Evolutionary conservation across 2,797 vertebrate species (phyloP).

Genomic region (Phylloscopus collybita): DNA sequence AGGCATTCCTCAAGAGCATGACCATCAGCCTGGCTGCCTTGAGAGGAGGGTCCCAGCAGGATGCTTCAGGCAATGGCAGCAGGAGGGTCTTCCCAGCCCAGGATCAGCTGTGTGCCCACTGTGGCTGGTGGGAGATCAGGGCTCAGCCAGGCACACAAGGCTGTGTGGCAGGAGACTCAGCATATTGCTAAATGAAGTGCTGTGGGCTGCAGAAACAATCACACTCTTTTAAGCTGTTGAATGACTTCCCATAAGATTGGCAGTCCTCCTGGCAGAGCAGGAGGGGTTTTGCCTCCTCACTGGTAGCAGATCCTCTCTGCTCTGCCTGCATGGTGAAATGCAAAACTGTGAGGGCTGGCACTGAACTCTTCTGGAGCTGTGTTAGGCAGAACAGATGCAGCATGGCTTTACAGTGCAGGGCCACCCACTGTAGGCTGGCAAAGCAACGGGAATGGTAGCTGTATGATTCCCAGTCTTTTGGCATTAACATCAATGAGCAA

Average conservation of each 20-base stretch:
- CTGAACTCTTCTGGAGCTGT: not conserved
- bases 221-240: not conserved
- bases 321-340: not conserved
- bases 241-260: not conserved
- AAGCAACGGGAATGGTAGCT: not conserved
- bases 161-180: not conserved
- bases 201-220: not conserved
- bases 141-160: not conserved
- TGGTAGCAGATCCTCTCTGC: not conserved
- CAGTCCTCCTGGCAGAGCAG: not conserved
- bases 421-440: not conserved
- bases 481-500: not conserved
- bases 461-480: not conserved
- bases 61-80: not conserved
- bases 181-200: fast-evolving
- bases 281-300: not conserved
- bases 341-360: not conserved
- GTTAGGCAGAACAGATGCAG: not conserved
- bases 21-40: not conserved
- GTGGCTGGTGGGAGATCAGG: not conserved
- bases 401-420: not conserved
- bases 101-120: not conserved
- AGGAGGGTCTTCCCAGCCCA: not conserved
- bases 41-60: not conserved
- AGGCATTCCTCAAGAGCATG: fast-evolving